Base-by-base conservation (phyloP, 2,113 vertebrate genomes). In the Psilopsiagon aymara region DNA sequence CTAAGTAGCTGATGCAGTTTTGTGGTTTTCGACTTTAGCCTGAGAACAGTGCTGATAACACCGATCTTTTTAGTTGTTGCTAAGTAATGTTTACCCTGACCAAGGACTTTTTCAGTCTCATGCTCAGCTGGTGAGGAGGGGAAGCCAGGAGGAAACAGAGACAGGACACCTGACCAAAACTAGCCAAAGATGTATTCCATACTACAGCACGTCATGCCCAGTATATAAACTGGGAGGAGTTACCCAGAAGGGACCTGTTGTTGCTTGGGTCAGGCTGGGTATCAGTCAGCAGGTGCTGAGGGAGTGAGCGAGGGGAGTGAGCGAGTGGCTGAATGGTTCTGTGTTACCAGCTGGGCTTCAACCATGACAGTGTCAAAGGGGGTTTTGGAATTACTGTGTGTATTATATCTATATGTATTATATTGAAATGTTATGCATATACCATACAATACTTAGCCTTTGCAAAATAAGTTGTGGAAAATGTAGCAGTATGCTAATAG, bases 371-470 rank as follows among this genome's bases (percentile, higher is more conserved):
- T n/a, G n/a, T 25, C 41, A 86, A 47, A 73, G 4, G 10, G 4
- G 3, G 7, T 51, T 44, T 37, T 15, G 1, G 0, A 82, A 46
- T n/a, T 35, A 21, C 8, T 69, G 2, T 8, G 25, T 11, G 4
- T 33, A 33, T 53, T 55, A 21, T 17, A 63, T 33, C 12, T 53
- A 21, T 29, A 28, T 41, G 18, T n/a, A 59, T 69, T 57, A 9
- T 17, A 29, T 52, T 51, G 17, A 29, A 53, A 44, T 43, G 49
- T 31, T 44, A 3, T 29, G 41, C 19, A 37, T 47, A 31, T 35
- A 59, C 64, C 18, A 49, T 17, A 27, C 2, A 31, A 31, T 49
- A 25, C 2, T 43, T 47, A 49, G 1, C 8, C 59, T 15, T 39
- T 53, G n/a, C 16, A 73, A 81, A 24, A 6, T 52, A 43, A 84